Percentiles rank a stretch among this genome's conserved stretches.
phyloP scores from a whole-genome alignment of 1,140 invertebrate species.

The Lepidotrigona ventralis region DNA sequence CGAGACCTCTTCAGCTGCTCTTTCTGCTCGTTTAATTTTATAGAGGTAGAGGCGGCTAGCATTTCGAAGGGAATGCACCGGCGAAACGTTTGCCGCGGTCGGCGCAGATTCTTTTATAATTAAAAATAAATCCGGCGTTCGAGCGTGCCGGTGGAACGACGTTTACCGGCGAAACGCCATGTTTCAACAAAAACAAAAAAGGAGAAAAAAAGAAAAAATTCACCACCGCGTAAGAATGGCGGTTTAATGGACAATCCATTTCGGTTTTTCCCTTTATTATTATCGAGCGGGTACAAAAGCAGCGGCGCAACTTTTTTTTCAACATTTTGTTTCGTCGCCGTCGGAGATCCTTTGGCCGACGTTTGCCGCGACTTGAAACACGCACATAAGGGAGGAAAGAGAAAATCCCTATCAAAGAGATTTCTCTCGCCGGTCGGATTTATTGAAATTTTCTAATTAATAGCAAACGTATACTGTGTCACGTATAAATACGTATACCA shows the following conservation, averaged over 20 bases:
- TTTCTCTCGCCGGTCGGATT: neutral
- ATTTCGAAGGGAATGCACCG: neutral
- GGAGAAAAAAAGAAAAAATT: neutral
- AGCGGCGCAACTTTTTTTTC: neutral
- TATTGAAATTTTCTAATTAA: constrained; percentile 11
- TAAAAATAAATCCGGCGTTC: neutral
- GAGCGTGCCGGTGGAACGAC: neutral
- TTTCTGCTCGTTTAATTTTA: neutral
- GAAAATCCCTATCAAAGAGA: too few species aligned
- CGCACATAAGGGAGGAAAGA: too few species aligned
- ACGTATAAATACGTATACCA: too few species aligned
- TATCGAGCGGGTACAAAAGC: too few species aligned
- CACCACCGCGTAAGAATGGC: neutral
- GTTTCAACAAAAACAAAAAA: neutral
- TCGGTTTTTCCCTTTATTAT: too few species aligned
- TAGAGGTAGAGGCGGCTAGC: neutral
- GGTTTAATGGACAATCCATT: neutral
- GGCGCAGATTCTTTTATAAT: neutral
- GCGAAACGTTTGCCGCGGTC: neutral
- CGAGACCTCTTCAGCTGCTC: neutral
- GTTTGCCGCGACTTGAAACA: too few species aligned
- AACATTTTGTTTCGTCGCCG: too few species aligned
- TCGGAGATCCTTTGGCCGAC: too few species aligned
- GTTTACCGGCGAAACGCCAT: neutral
- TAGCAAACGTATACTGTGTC: neutral